Evolutionary conservation across 2,888 invertebrate species (phyloP), one percentile per base, ranked within the genome.

Genomic region (Cerastoderma edule): DNA sequence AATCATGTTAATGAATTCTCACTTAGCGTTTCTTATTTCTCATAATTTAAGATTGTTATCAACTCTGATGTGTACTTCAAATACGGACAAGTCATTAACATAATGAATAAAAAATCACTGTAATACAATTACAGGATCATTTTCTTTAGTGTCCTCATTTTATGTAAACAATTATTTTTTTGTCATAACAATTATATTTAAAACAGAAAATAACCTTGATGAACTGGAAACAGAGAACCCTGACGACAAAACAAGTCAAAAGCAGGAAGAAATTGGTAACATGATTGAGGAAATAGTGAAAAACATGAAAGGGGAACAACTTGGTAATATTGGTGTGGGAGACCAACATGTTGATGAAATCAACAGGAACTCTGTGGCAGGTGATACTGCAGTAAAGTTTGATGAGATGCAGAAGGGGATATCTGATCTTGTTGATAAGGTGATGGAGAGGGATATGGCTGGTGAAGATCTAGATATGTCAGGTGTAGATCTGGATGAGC

Each of bases 381-480:
- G 30, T n/a, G 19, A 39, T n/a, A n/a, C 8, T 48, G 22, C 22
- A 28, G n/a, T n/a, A n/a, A 48, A 30, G 28, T 48, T 65, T 28
- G 28, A 16, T 24, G 65, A 65, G 30, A 65, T 65, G 65, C 27
- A 30, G 48, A 65, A 48, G n/a, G 65, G 65, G 22, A 65, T 65
- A 3, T 48, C 65, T n/a, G 24, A 22, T 28, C n/a, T 65, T 10
- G 30, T 65, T 10, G 48, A 65, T 65, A 50, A 65, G 30, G 33
- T 65, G 19, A 46, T 65, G 32, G 44, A 19, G 22, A 39, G 35
- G 22, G 44, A 64, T 44, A 44, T 24, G 13, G 24, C 2, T 39
- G 27, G 22, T n/a, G 24, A 13, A 39, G 22, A n/a, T 19, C 27
- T 5, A 10, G 30, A 22, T n/a, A n/a, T n/a, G n/a, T n/a, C n/a